phyloP scores from a whole-genome alignment of 2,797 vertebrate genomes.

The Spondyliosoma cantharus region DNA sequence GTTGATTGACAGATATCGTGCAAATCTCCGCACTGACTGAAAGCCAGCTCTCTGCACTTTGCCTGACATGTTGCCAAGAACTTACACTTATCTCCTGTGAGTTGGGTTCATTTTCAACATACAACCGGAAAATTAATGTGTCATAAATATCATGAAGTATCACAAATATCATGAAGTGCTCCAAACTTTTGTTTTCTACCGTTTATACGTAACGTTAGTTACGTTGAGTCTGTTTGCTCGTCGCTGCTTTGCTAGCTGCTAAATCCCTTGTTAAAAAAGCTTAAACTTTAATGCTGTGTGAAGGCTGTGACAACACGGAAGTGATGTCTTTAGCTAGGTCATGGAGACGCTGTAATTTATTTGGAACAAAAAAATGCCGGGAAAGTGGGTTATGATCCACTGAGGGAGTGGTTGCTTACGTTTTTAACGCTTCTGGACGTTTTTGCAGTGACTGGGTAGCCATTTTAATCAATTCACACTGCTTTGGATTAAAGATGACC shows the following conservation, averaged over 20 bases:
- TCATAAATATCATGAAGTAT: no score
- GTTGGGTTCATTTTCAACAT: not conserved
- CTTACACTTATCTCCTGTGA: not conserved
- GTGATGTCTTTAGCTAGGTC: no score
- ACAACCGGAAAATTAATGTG: not conserved
- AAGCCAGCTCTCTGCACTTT: accelerated
- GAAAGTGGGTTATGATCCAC: not conserved
- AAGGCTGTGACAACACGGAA: not conserved
- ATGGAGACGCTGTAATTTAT: no score
- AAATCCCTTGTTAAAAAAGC: not conserved
- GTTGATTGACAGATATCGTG: not conserved
- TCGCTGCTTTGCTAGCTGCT: not conserved
- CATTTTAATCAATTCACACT: not conserved
- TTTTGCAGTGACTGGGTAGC: not conserved
- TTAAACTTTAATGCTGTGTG: not conserved
- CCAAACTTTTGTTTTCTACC: not conserved
- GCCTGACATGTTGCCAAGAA: not conserved
- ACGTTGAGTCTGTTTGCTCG: not conserved
- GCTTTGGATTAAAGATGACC: not conserved
- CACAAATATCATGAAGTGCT: no score
- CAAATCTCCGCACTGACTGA: not conserved
- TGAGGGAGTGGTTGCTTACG: not conserved
- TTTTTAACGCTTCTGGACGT: not conserved
- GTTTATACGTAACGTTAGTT: not conserved
- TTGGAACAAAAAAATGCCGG: no score